Percentiles rank a stretch among this genome's conserved stretches.
These are phyloP conservation scores for Ennomos quercinarius DNA, from an alignment of 2,888 invertebrate genomes.

Conservation along the genomic window DNA sequence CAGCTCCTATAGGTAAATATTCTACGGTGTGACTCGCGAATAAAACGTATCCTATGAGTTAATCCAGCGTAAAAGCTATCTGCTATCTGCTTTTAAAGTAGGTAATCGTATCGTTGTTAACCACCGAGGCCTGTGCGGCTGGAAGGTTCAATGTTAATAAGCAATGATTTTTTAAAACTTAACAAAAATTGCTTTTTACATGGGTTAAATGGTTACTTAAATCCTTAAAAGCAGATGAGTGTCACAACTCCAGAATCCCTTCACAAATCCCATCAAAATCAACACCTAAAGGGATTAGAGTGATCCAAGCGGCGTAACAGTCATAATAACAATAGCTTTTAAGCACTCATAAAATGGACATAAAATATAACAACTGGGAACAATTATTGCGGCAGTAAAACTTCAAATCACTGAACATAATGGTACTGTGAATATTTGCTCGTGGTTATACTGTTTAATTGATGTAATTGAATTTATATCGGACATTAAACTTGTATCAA, in stretches of 20 bases:
- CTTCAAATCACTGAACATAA: conserved; percentile 40
- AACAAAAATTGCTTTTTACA: no score
- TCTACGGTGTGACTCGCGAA: no score
- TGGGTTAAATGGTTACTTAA: no score
- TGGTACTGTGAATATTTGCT: conserved; percentile 25
- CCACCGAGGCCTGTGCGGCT: no score
- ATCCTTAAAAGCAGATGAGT: conserved; percentile 22
- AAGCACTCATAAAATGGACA: conserved; percentile 35
- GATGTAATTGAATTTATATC: conserved; percentile 30
- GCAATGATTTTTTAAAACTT: no score
- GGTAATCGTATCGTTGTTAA: no score
- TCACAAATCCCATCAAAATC: conserved; percentile 26
- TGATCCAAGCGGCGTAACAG: conserved; percentile 24
- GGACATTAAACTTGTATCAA: conserved; percentile 19
- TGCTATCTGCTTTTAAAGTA: no score
- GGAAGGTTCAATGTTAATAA: no score
- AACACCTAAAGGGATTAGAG: conserved; percentile 19
- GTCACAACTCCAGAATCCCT: conserved; percentile 24
- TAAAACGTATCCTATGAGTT: no score
- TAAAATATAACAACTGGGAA: conserved; percentile 35
- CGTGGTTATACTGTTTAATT: conserved; percentile 25
- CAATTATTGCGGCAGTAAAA: conserved; percentile 40
- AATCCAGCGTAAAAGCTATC: no score
- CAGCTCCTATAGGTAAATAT: no score
- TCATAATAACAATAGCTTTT: conserved; percentile 34